phyloP scores from a whole-genome alignment of 2,888 invertebrate species.

The Lithophane leautieri region DNA sequence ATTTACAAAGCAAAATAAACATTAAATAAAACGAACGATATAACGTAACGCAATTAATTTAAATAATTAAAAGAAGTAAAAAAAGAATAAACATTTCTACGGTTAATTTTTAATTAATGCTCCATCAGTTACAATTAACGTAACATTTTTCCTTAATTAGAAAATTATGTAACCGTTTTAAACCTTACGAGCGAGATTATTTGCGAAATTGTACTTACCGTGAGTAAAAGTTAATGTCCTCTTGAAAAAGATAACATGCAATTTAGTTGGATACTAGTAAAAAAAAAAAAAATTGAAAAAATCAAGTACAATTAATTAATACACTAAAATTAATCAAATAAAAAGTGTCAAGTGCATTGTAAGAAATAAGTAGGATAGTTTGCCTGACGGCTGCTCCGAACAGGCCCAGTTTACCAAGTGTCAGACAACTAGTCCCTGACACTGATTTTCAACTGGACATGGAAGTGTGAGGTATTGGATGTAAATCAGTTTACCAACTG shows the following conservation, averaged over 20 bases:
- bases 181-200: constrained; percentile 17
- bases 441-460: too few relatives aligned
- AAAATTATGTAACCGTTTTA: constrained; percentile 27
- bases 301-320: too few relatives aligned
- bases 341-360: too few relatives aligned
- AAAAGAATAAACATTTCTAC: constrained; percentile 13
- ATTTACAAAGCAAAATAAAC: constrained; percentile 24
- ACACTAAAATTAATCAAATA: too few relatives aligned
- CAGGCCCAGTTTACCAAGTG: too few relatives aligned
- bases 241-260: background rate
- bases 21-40: constrained; percentile 20
- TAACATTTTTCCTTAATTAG: constrained; percentile 42
- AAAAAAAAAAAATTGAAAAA: background rate
- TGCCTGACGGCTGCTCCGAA: too few relatives aligned
- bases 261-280: background rate
- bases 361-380: too few relatives aligned
- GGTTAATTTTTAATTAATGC: constrained; percentile 46
- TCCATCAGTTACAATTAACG: constrained; percentile 46
- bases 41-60: constrained; percentile 49
- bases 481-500: too few relatives aligned
- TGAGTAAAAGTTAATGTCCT: background rate
- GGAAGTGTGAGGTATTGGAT: too few relatives aligned
- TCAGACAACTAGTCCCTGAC: too few relatives aligned
- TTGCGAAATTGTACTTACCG: background rate
- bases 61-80: constrained; percentile 29